Percentiles rank a stretch among this genome's conserved stretches.
phyloP scores from a whole-genome alignment of 2,113 vertebrate species.

The Colistium nudipinnis region DNA sequence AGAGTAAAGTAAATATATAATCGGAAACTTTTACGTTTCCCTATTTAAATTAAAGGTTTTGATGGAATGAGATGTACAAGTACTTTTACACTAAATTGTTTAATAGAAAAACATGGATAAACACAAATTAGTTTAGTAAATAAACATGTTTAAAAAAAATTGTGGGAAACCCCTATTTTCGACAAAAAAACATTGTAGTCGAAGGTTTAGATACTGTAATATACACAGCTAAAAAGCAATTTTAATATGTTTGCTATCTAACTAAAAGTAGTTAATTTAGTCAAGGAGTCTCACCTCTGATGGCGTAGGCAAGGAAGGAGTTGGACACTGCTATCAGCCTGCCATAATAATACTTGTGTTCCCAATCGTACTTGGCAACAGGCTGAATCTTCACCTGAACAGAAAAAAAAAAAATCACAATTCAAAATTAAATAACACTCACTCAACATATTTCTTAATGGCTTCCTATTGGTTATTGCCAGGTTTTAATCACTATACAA shows the following conservation, averaged over 20 bases:
- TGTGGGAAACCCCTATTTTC: too few relatives aligned
- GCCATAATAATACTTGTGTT: slow-evolving; percentile 98
- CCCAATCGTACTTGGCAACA: slow-evolving; percentile 98
- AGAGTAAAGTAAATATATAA: too few relatives aligned
- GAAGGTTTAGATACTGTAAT: too few relatives aligned
- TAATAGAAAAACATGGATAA: too few relatives aligned
- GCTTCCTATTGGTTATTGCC: too few relatives aligned
- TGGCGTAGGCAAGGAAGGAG: slow-evolving; percentile 94
- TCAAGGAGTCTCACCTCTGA: slow-evolving; percentile 84
- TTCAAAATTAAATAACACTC: accelerated
- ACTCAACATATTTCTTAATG: not conserved
- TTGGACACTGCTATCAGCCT: slow-evolving; percentile 97
- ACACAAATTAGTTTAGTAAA: too few relatives aligned
- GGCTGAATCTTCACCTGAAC: slow-evolving; percentile 98
- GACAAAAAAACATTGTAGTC: too few relatives aligned
- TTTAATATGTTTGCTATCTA: not conserved
- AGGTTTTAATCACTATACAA: not conserved
- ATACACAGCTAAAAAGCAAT: not conserved
- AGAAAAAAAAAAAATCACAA: slow-evolving; percentile 30
- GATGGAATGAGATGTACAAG: not conserved
- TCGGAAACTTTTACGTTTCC: too few relatives aligned
- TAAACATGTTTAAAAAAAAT: too few relatives aligned
- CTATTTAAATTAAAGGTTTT: too few relatives aligned
- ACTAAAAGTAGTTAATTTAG: not conserved
- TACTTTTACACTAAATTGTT: too few relatives aligned